Percentiles rank a stretch among this genome's conserved stretches.
These are phyloP conservation scores for Galeopterus variegatus DNA, from an alignment of 2,113 vertebrate genomes.

Conservation along the genomic window DNA sequence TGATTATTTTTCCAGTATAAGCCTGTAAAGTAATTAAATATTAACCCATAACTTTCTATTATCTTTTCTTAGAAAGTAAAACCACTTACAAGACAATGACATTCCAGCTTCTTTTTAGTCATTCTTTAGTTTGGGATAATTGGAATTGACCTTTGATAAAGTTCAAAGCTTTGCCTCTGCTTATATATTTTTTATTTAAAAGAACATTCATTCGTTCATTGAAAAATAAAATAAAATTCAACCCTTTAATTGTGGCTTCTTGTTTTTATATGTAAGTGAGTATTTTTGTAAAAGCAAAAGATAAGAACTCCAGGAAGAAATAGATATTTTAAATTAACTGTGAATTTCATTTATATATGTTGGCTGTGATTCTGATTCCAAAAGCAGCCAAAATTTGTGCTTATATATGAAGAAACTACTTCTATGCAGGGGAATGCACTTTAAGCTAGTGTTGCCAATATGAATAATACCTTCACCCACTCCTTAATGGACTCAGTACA, in stretches of 20 bases:
- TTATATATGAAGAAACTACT: not conserved
- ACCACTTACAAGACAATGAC: not conserved
- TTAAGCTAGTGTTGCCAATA: not conserved
- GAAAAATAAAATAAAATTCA: not conserved
- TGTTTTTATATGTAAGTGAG: not conserved
- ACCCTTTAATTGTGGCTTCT: not conserved
- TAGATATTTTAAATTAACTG: not conserved
- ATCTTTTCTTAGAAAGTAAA: not conserved
- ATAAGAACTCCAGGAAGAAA: not conserved
- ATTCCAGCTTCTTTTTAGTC: not conserved
- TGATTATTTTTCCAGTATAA: not conserved
- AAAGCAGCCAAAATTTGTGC: not conserved
- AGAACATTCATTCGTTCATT: not conserved
- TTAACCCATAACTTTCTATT: not conserved
- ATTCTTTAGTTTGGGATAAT: not conserved
- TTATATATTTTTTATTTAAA: not conserved
- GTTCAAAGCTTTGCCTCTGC: not conserved
- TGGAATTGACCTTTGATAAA: not conserved
- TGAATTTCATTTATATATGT: not conserved
- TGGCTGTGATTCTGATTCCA: slow-evolving; percentile 4
- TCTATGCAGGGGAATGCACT: not conserved
- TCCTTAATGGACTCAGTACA: not conserved
- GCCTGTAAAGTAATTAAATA: not conserved
- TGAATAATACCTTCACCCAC: not conserved
- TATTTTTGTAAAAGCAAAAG: not conserved